Evolutionary conservation across 1,140 invertebrate genomes (phyloP), one percentile per base, ranked within the genome.

Genomic region (Drosophila sp.): DNA sequence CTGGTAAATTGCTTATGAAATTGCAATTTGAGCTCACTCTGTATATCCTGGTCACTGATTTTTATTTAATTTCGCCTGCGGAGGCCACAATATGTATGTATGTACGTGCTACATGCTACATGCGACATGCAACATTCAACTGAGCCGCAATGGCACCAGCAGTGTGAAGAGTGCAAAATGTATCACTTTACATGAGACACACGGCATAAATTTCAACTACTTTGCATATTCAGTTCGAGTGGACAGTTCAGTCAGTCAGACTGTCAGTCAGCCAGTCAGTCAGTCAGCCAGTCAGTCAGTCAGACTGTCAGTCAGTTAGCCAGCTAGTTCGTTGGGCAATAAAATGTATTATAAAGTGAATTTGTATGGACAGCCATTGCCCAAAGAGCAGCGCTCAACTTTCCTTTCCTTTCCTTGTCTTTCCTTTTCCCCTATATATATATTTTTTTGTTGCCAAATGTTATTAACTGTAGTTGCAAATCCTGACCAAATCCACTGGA

Each of bases 1-100:
- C 58, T 65, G 63, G 78, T 72, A 90, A 90, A 90, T 90, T 90
- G 87, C 80, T 90, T 90, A 90, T 90, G 78, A 90, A 90, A 90
- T 90, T 90, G 81, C 76, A 82, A 90, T 90, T 81, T 87, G 70
- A 75, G 78, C 70, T 81, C 70, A 72, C 78, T 87, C 81, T 76
- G 63, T 67, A 54, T 72, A 54, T 67, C 46, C 63, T 57, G 74
- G 77, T 80, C 70, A 75, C 78, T 87, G 81, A 84, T 84, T 84
- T 84, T 84, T 87, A 84, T 87, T 84, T 86, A 86, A 86, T 87
- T 86, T 87, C 57, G 70, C 70, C 82, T 74, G 76, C 80, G 76
- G 79, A 51, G 48, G 43, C 63, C 59, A 53, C 57, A 63, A 38
- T 48, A 53, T n/a, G n/a, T 78, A 57, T 66, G 41, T 32, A 46